Evolutionary conservation across 2,113 vertebrate genomes (phyloP), one percentile per base, ranked within the genome.

Genomic region (Anhinga rufa): DNA sequence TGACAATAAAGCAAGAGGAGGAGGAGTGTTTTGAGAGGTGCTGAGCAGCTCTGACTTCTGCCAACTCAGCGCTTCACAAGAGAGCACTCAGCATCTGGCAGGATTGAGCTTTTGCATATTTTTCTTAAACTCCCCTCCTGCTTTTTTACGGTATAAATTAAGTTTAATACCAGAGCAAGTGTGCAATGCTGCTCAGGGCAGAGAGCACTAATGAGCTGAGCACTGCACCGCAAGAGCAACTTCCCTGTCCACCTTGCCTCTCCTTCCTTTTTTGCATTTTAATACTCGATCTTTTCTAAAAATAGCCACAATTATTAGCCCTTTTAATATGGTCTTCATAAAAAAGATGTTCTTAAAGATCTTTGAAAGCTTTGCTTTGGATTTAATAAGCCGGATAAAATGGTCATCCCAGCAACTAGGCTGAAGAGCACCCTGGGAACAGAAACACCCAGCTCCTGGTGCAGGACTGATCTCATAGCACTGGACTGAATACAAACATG

Each of bases 1-100:
- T 29, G 76, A 70, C 71, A 78, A 48, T 66, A 60, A 86, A 92
- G 64, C 51, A 49, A 42, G 86, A 94, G 66, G 52, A 84, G 79
- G 79, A 72, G 72, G 64, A 81, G 36, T 0, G 28, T 46, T 40
- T 61, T 1, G 26, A 42, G 93, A 92, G 92, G 82, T 89, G 79
- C 95, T 86, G 68, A 86, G 93, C 71, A 55, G 68, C 85, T 82
- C 61, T 49, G 46, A 4, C 71, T 83, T 62, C 76, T 78, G 93
- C 95, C 76, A 83, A 17, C 79, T 83, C 93, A 44, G 87, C 25
- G 0, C 71, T 94, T 90, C 87, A 20, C 75, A 36, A 38, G 31
- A 44, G 79, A 86, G 76, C 71, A 34, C 82, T 92, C 92, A 92
- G 95, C 76, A 88, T 78, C 95, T 95, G 74, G 72, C 78, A 88